Base-by-base conservation (phyloP, 2,888 invertebrate species). In the Synergus japonicus region DNA sequence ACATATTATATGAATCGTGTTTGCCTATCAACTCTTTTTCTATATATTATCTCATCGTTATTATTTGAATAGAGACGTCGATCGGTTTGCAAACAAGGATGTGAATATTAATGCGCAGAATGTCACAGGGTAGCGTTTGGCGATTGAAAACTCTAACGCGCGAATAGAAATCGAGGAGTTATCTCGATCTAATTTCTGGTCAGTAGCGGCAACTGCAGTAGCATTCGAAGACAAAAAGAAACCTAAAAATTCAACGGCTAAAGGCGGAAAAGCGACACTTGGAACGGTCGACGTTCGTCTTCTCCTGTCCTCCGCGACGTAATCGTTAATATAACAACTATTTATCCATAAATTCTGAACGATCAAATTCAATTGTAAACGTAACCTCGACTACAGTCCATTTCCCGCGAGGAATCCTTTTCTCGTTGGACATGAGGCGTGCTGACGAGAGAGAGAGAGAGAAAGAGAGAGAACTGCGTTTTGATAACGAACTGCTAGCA, bases 361-460 rank as follows among this genome's bases (percentile, higher is more conserved):
- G 89, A 92, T 92, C 91, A 92, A 92, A 92, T 92, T 92, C 92
- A 92, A 92, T 92, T 91, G 88, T 88, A 91, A 73, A 92, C 91
- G 90, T 89, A 90, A 90, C 87, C 84, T 88, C 85, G 85, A 86
- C 88, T 89, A 90, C 88, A 82, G 88, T 90, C 86, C 89, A 89
- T 88, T 90, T 89, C 89, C 88, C 85, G 82, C 81, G 73, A 73
- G 73, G 73, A 73, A 73, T 73, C n/a, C 7, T 44, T 73, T 73
- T 73, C 73, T 73, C 73, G 73, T 73, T 54, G 49, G 73, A 73
- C 73, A 54, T 54, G 49, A 69, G 69, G 69, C 66, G 44, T 66
- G 66, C 54, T 73, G 73, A 54, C 73, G 73, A 73, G 54, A 67
- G 10, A 69, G 29, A 69, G 46, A 22, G 29, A 69, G 15, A 49